These are phyloP conservation scores for Scatophagus argus DNA, from an alignment of 2,113 vertebrate genomes.

Conservation along the genomic window DNA sequence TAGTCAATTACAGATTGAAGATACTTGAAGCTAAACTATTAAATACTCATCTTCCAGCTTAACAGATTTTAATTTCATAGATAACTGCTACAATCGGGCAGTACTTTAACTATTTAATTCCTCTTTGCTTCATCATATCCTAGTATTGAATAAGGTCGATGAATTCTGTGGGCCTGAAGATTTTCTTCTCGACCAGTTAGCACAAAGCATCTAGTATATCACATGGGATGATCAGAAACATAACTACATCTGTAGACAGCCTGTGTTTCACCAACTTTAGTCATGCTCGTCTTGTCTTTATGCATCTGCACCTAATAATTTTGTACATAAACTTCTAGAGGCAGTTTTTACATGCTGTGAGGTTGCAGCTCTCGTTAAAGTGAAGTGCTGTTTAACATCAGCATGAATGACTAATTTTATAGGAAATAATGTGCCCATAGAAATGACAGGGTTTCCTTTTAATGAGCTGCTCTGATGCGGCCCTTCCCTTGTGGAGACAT, in stretches of 20 bases:
- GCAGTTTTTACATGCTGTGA: slow-evolving; percentile 12
- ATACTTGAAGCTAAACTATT: slow-evolving; percentile 2
- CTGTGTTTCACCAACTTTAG: neutral
- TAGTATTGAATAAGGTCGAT: neutral
- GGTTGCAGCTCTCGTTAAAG: slow-evolving; percentile 36
- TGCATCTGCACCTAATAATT: slow-evolving; percentile 4
- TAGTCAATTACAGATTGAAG: too few species aligned
- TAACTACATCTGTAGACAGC: neutral
- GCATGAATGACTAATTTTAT: slow-evolving; percentile 48
- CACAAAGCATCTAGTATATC: neutral
- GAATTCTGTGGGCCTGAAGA: neutral
- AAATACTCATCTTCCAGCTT: neutral
- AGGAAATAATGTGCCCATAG: slow-evolving; percentile 41
- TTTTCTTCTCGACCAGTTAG: slow-evolving; percentile 1
- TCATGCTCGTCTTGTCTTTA: neutral
- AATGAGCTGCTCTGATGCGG: slow-evolving; percentile 37
- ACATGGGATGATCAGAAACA: neutral
- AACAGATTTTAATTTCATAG: slow-evolving; percentile 11
- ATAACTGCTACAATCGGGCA: neutral
- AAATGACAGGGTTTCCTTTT: slow-evolving; percentile 44
- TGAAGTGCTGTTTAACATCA: slow-evolving; percentile 20
- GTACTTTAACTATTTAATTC: neutral
- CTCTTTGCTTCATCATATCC: neutral
- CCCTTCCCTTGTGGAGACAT: slow-evolving; percentile 14
- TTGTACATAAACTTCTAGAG: slow-evolving; percentile 1